Evolutionary conservation across 2,888 invertebrate genomes (phyloP).

Genomic region (Drosophila quinaria): DNA sequence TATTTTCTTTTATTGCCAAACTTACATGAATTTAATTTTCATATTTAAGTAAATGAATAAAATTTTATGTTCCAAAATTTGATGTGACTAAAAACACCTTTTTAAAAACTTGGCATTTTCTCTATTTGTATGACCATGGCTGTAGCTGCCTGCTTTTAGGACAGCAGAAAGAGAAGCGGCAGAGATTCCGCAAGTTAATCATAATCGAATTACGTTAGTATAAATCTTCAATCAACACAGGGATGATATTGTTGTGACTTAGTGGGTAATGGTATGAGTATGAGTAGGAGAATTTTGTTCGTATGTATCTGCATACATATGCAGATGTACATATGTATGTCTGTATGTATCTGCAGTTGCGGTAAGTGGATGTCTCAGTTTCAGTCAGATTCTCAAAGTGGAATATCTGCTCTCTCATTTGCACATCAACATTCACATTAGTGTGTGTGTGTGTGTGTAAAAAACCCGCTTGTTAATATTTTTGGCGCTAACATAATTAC

Average conservation of each 20-base stretch:
- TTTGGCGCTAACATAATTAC: constrained; percentile 66
- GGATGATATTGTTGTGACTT: constrained; percentile 3
- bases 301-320: neutral
- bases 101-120: no score
- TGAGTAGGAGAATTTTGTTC: neutral
- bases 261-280: neutral
- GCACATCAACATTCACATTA: constrained; percentile 7
- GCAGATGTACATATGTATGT: neutral
- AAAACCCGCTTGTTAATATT: constrained; percentile 56
- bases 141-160: neutral
- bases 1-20: no score
- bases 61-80: no score
- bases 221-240: constrained; percentile 19
- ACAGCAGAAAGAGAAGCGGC: neutral
- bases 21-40: no score
- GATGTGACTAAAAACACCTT: no score
- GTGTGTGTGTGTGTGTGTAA: neutral
- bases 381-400: constrained; percentile 8
- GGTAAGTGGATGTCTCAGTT: constrained; percentile 1
- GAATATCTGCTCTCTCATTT: constrained; percentile 7
- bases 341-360: neutral
- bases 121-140: neutral
- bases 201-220: constrained; percentile 45
- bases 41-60: no score
- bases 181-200: constrained; percentile 29